phyloP scores from a whole-genome alignment of 2,797 vertebrate species.

The Rhinichthys osculus region DNA sequence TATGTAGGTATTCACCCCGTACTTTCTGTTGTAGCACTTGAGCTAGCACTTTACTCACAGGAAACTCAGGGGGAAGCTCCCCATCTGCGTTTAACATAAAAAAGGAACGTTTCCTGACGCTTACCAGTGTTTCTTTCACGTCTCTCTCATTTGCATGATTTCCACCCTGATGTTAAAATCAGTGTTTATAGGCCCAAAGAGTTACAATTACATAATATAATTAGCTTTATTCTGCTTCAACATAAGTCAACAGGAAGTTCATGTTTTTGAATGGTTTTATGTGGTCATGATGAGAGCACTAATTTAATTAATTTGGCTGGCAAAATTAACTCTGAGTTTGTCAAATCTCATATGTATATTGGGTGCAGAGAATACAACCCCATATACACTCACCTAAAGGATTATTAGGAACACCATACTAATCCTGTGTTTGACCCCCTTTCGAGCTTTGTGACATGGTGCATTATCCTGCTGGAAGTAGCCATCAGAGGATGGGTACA shows the following conservation, averaged over 20 bases:
- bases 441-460: no score
- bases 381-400: no score
- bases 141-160: conserved; percentile 40
- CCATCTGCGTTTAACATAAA: conserved; percentile 36
- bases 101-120: conserved; percentile 28
- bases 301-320: background rate
- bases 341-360: background rate
- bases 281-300: background rate
- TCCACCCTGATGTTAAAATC: conserved; percentile 16
- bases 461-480: no score
- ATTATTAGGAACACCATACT: no score
- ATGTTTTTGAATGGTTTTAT: background rate
- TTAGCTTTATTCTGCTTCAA: background rate
- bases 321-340: background rate
- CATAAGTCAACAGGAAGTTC: background rate
- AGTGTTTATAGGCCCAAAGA: background rate
- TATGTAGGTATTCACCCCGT: conserved; percentile 10
- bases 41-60: conserved; percentile 32
- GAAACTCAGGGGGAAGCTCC: conserved; percentile 33
- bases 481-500: no score
- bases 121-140: background rate
- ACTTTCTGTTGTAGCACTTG: conserved; percentile 15
- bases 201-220: conserved; percentile 1
- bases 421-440: no score
- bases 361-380: background rate